Percentiles rank a stretch among this genome's conserved stretches.
phyloP scores from a whole-genome alignment of 2,113 vertebrate species.

The Ovibos moschatus region DNA sequence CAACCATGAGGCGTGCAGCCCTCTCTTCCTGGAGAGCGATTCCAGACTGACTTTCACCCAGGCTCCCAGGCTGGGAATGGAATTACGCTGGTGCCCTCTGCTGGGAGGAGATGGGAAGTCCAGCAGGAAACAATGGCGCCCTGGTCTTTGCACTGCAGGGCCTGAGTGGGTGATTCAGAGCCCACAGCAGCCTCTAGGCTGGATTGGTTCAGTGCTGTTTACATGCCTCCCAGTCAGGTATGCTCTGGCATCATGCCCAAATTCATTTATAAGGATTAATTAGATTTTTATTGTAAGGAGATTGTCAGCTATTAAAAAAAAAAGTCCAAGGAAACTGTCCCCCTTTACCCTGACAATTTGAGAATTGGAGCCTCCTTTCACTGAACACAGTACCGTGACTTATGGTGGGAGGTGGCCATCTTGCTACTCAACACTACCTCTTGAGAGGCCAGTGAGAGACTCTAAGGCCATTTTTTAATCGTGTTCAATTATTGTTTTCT shows the following conservation, averaged over 20 bases:
- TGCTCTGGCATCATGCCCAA: slow-evolving; percentile 7
- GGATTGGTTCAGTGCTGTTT: not conserved
- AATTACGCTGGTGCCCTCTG: slow-evolving; percentile 73
- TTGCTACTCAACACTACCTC: slow-evolving; percentile 5
- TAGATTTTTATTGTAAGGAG: slow-evolving; percentile 25
- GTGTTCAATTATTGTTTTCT: not conserved
- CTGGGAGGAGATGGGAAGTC: slow-evolving; percentile 28
- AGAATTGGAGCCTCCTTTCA: not conserved
- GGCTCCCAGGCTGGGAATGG: not conserved
- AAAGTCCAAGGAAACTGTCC: not conserved
- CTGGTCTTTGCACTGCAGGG: not conserved
- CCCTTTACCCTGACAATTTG: not conserved
- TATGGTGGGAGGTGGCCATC: slow-evolving; percentile 20
- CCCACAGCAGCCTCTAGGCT: not conserved
- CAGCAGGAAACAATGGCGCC: slow-evolving; percentile 46
- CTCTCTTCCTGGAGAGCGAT: not conserved
- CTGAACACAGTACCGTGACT: not conserved
- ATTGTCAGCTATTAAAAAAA: slow-evolving; percentile 47
- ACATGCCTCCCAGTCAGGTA: not conserved
- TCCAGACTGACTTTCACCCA: not conserved
- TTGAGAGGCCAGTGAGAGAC: not conserved
- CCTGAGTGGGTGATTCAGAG: not conserved
- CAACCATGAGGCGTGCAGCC: not conserved
- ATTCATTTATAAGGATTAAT: slow-evolving; percentile 47
- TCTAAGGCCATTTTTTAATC: not conserved